Percentiles rank a stretch among this genome's conserved stretches.
These are phyloP conservation scores for Byasa hedistus DNA, from an alignment of 2,888 invertebrate species.

Conservation along the genomic window DNA sequence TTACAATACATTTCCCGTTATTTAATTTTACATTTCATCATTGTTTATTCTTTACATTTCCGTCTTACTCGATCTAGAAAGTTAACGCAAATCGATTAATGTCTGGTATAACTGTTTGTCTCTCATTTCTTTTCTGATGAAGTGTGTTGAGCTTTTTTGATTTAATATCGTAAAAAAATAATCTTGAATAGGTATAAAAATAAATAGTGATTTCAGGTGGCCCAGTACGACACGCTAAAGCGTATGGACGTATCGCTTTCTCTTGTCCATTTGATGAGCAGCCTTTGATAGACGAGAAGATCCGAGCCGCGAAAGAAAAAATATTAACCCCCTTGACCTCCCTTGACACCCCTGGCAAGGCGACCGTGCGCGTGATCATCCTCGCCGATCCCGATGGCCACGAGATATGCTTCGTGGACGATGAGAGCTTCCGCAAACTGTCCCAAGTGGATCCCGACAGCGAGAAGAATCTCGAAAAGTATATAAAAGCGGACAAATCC, in stretches of 20 bases:
- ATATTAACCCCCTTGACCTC: constrained; percentile 94
- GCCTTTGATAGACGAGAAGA: constrained; percentile 85
- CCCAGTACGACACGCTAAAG: constrained; percentile 89
- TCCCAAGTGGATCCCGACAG: constrained; percentile 92
- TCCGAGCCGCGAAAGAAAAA: constrained; percentile 84
- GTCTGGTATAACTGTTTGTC: too few relatives aligned
- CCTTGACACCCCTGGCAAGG: constrained; percentile 98
- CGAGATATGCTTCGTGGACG: constrained; percentile 99
- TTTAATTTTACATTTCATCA: too few relatives aligned
- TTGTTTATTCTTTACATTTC: too few relatives aligned
- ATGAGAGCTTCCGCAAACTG: constrained; percentile 94
- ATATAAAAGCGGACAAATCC: constrained; percentile 84
- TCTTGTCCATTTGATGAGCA: constrained; percentile 90
- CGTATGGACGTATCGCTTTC: constrained; percentile 97
- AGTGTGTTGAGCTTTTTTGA: too few relatives aligned
- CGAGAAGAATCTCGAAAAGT: constrained; percentile 88
- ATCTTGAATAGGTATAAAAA: neutral
- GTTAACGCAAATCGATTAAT: too few relatives aligned
- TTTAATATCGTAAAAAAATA: too few relatives aligned
- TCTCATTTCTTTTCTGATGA: too few relatives aligned
- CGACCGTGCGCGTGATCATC: constrained; percentile 97
- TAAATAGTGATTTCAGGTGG: constrained; percentile 67
- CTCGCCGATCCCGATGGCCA: constrained; percentile 97
- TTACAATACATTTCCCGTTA: too few relatives aligned
- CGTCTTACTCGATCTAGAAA: too few relatives aligned